Evolutionary conservation across 2,797 vertebrate species (phyloP).

Genomic region (Anguilla obscura): DNA sequence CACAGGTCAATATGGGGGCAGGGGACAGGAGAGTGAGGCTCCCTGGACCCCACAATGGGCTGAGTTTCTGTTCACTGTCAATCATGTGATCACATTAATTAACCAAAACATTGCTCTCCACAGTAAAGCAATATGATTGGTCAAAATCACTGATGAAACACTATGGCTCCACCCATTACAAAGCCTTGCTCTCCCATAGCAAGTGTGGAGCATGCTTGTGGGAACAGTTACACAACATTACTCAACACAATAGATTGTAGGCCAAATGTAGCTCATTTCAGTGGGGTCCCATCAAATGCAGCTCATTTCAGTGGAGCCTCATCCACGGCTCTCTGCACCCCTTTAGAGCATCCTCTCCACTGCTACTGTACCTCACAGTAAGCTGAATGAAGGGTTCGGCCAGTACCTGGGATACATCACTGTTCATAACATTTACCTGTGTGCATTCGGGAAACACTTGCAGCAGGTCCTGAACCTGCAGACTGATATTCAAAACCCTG

Average conservation of each 20-base stretch:
- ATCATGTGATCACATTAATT: background rate
- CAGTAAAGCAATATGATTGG: background rate
- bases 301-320: too few species aligned
- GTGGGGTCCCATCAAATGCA: too few species aligned
- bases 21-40: background rate
- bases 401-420: too few species aligned
- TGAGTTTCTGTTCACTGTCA: background rate
- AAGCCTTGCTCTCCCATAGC: background rate
- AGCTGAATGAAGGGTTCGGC: background rate
- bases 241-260: background rate
- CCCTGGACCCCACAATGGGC: background rate
- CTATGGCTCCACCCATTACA: background rate
- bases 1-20: background rate
- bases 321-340: too few species aligned
- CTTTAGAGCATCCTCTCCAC: background rate
- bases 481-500: too few species aligned
- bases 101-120: background rate
- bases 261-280: background rate
- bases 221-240: background rate
- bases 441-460: background rate
- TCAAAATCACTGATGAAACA: background rate
- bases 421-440: too few species aligned
- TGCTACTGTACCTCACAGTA: background rate
- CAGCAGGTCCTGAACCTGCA: background rate
- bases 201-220: background rate